Evolutionary conservation across 2,888 invertebrate genomes (phyloP), one percentile per base, ranked within the genome.

Genomic region (Entomobrya multifasciata): DNA sequence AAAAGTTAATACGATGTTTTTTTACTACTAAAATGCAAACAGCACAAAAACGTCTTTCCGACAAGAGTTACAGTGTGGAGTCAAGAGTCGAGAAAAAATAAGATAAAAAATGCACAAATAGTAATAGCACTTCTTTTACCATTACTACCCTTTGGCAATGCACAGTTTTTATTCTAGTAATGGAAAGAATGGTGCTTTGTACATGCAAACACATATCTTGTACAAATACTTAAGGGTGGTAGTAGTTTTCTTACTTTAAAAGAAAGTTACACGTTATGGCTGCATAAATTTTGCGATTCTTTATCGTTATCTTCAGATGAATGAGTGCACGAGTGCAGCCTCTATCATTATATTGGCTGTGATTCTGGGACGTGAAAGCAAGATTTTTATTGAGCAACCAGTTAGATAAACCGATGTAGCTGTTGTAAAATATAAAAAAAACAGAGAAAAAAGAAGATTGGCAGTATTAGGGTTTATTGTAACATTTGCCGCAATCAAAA

Each of bases 401-500:
- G 55, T 55, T 55, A 22, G 22, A 55, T 55, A 30, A 1, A 30
- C 10, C 22, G 15, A 30, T 3, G 60, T 27, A 30, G n/a, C n/a
- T n/a, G n/a, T n/a, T n/a, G 15, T 22, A 30, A 49, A 5, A n/a
- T 10, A 57, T 30, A 8, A 60, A 30, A 30, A n/a, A 60, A 13
- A 15, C 13, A 60, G 22, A 15, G 13, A 10, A 13, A 1, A 30
- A 36, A 36, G 36, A 36, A 36, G 8, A 36, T 36, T 60, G 22
- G 25, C 22, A 49, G 49, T n/a, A n/a, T n/a, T 36, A 36, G 5
- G 8, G 52, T 17, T 36, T 36, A 4, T 36, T 3, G 20, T 27
- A 27, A 22, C n/a, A n/a, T 36, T 67, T 47, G 44, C 44, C 67
- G 44, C 44, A 44, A 67, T 67, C 67, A 67, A 67, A 44, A 67